Evolutionary conservation across 2,113 vertebrate genomes (phyloP).

Genomic region (Mohoua ochrocephala): DNA sequence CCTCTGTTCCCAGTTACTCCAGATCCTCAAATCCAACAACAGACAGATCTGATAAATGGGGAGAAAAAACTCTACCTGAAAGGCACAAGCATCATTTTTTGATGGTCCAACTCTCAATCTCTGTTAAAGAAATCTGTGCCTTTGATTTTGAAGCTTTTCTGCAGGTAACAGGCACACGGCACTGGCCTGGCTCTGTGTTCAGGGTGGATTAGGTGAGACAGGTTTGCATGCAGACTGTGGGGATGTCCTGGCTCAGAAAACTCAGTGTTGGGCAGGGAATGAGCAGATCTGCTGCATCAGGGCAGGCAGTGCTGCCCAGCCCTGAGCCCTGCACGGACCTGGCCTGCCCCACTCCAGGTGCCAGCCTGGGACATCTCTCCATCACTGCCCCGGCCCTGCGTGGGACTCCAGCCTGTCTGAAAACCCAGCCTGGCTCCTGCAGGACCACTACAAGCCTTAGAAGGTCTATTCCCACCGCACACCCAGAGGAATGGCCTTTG

Average conservation of each 20-base stretch:
- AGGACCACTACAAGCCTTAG: background rate
- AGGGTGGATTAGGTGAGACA: background rate
- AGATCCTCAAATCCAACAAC: background rate
- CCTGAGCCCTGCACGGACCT: background rate
- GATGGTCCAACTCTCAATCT: background rate
- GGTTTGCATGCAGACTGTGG: background rate
- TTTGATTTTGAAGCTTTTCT: background rate
- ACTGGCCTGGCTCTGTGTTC: accelerated
- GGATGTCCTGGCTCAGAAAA: background rate
- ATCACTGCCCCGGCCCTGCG: background rate
- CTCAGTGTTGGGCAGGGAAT: background rate
- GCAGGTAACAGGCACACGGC: accelerated
- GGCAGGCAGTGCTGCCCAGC: background rate
- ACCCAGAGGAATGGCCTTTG: background rate
- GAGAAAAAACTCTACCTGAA: background rate
- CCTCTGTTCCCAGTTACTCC: background rate
- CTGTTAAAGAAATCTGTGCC: background rate
- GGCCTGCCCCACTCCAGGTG: accelerated
- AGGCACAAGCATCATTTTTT: background rate
- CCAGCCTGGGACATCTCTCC: background rate
- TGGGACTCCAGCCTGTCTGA: background rate
- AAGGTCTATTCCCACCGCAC: background rate
- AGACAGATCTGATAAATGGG: background rate
- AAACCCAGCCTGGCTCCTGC: background rate
- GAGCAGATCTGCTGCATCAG: background rate